Base-by-base conservation (phyloP, 2,797 vertebrate genomes). In the Apogon talboti region DNA sequence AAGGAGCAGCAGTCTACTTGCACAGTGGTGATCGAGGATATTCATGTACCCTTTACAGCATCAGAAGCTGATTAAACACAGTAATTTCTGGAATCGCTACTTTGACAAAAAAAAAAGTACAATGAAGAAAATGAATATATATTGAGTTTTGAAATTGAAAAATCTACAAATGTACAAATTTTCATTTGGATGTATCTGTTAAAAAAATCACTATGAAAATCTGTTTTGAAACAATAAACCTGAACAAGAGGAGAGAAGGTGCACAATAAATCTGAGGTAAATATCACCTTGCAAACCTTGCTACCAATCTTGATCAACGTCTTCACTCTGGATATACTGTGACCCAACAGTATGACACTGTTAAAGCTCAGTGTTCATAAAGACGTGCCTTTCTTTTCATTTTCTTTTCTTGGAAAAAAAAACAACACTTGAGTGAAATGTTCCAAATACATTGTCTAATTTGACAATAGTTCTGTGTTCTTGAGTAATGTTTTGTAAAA, bases 181-280 rank as follows among this genome's bases (percentile, higher is more conserved):
- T 74, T 18, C 33, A 41, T 74, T 64, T 84, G 14, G 64, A 65
- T 65, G 48, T 45, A 54, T 73, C 33, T 21, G 24, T 81, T 74
- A 78, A 61, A 85, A 91, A 89, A 69, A 81, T 37, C 16, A 44
- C 51, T 77, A 62, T 68, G 66, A 82, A 80, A 85, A 86, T 77
- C 57, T 84, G 38, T 47, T 81, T 46, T 45, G 15, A 46, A 69
- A 53, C 7, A 19, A 51, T 71, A 51, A 67, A 83, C 89, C 88
- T 88, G 89, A 86, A 87, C 59, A 77, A 63, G 59, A 80, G 45
- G 71, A 64, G 66, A 65, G 67, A 55, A 67, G 58, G 67, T 76
- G 76, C 69, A 84, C 50, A 65, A 64, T 76, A 71, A 49, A 65
- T 87, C 64, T 86, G 83, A 89, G 86, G 83, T 90, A 83, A 71